A percentile compares a stretch with the other conserved stretches of the same genome.
Evolutionary conservation across 2,113 vertebrate genomes (phyloP).

Genomic region (Leptodactylus fuscus): DNA sequence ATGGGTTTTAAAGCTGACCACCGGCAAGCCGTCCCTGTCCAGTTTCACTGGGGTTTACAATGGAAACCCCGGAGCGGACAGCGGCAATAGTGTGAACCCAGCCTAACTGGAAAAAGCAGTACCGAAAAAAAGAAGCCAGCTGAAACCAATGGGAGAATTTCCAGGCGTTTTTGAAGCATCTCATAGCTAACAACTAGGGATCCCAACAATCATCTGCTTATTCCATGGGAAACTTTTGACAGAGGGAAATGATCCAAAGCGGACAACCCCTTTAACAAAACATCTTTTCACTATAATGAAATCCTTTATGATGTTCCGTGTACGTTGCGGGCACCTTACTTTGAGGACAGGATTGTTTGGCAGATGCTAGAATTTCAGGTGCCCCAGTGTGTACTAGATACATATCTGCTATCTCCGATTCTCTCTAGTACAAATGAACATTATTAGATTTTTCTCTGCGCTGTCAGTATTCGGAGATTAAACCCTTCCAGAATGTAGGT

Average conservation of each 20-base stretch:
- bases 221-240: background rate
- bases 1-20: too few relatives aligned
- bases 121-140: too few relatives aligned
- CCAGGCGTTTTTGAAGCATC: too few relatives aligned
- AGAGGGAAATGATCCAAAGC: background rate
- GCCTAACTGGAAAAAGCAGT: too few relatives aligned
- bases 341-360: background rate
- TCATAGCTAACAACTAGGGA: too few relatives aligned
- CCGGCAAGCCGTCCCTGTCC: too few relatives aligned
- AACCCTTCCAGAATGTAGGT: slow-evolving; percentile 45
- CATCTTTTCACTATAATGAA: too few relatives aligned
- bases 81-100: too few relatives aligned
- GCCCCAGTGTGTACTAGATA: background rate
- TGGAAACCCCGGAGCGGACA: too few relatives aligned
- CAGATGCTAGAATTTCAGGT: background rate
- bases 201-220: too few relatives aligned
- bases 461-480: slow-evolving; percentile 33
- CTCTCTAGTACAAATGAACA: slow-evolving; percentile 26
- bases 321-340: background rate
- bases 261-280: background rate
- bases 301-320: background rate
- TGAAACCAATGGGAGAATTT: too few relatives aligned
- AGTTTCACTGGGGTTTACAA: too few relatives aligned
- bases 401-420: background rate
- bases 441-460: slow-evolving; percentile 20